Base-by-base conservation (phyloP, 2,888 invertebrate genomes). In the Mycalesis mineus region DNA sequence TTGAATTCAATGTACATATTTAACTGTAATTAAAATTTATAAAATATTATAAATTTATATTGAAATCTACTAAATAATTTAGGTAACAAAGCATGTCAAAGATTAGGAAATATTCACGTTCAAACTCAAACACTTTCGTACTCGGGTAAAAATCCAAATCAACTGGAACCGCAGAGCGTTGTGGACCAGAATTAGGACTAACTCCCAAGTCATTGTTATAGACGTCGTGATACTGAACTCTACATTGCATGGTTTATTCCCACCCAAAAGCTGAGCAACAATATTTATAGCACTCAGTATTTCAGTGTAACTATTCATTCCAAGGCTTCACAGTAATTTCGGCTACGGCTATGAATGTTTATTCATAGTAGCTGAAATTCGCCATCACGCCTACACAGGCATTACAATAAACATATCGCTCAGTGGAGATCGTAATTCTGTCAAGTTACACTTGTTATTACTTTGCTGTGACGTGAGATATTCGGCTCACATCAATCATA, bases 371-470 rank as follows among this genome's bases (percentile, higher is more conserved):
- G 28, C 44, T 65, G 65, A 67, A 71, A 63, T 73, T 71, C 72
- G 74, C 73, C 77, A 80, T 78, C 80, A 77, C 77, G 72, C 79
- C 78, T 77, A 71, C 69, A 75, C 69, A 75, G 76, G 75, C 67
- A 73, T 72, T 77, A 57, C 64, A 71, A 75, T 75, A 72, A 72
- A 76, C 72, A 72, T 70, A 75, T 78, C 77, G 74, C 78, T 76
- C 80, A 73, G 72, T 72, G 64, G 78, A 80, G 69, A 72, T 74
- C 76, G 71, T 78, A 80, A 79, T 80, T 68, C 70, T 67, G 64
- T 66, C 69, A 64, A 68, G 65, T 62, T 62, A 63, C 64, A 60
- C 61, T 65, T 60, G 63, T 64, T 62, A 66, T 67, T 64, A 61
- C 61, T 58, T 22, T 64, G 64, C 65, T 64, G 60, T 64, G 62